Percentiles rank a stretch among this genome's conserved stretches.
These are phyloP conservation scores for Marmota monax DNA, from an alignment of 2,113 vertebrate genomes.

Conservation along the genomic window DNA sequence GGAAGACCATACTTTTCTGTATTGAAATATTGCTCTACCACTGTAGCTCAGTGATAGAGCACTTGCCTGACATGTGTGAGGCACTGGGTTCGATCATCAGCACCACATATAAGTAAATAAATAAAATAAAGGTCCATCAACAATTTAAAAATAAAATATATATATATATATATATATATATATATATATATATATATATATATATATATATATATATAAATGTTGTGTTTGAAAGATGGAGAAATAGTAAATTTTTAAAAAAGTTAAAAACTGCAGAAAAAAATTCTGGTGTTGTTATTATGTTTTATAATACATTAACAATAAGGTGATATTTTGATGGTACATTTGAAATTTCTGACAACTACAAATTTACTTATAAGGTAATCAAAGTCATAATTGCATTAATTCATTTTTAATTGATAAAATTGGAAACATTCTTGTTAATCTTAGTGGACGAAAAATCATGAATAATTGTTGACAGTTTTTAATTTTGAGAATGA, in stretches of 20 bases:
- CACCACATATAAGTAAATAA: too few species aligned
- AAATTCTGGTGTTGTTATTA: neutral
- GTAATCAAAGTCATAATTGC: neutral
- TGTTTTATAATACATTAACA: neutral
- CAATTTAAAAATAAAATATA: too few species aligned
- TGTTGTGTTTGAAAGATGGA: neutral
- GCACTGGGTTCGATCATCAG: too few species aligned
- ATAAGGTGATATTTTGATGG: neutral
- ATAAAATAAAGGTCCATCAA: too few species aligned
- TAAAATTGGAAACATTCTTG: neutral
- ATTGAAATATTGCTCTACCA: too few species aligned
- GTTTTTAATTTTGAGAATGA: neutral
- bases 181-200: too few species aligned
- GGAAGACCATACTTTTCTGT: neutral
- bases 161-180: too few species aligned
- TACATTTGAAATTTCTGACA: neutral
- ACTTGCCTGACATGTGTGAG: too few species aligned
- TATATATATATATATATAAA: too few species aligned
- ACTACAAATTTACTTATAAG: neutral
- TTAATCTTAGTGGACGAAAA: neutral
- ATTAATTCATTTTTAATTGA: neutral
- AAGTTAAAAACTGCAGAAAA: neutral
- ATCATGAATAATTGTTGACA: neutral
- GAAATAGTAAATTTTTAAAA: neutral
- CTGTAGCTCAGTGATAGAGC: too few species aligned